A percentile compares a stretch with the other conserved stretches of the same genome.
Evolutionary conservation across 2,888 invertebrate genomes (phyloP).

Genomic region (Eupeodes luniger): DNA sequence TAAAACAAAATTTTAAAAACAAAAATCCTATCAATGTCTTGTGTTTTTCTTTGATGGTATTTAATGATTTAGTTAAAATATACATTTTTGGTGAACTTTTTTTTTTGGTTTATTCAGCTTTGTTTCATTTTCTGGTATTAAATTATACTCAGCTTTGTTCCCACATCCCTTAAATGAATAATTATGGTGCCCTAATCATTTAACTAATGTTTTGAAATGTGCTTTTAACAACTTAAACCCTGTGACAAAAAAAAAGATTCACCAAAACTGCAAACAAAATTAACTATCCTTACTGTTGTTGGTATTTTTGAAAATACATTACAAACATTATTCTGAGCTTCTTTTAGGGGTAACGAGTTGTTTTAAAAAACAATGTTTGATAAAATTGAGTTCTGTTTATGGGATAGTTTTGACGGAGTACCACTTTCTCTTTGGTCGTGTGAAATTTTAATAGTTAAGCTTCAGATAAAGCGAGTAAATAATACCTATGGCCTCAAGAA

Average conservation of each 20-base stretch:
- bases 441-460: no score
- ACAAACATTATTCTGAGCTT: no score
- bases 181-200: not conserved
- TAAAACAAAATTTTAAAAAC: constrained; percentile 43
- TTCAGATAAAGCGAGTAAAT: no score
- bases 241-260: not conserved
- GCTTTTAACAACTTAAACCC: not conserved
- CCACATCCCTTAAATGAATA: not conserved
- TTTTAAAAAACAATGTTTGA: no score
- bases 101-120: constrained; percentile 33
- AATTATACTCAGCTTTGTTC: constrained; percentile 30
- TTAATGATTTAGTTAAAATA: not conserved
- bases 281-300: no score
- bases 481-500: no score
- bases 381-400: no score
- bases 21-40: constrained; percentile 30
- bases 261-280: not conserved
- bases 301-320: no score
- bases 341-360: no score
- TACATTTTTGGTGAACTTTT: constrained; percentile 23
- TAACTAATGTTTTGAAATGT: not conserved
- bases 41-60: constrained; percentile 64
- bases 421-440: no score
- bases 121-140: constrained; percentile 74
- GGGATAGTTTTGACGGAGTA: no score